Evolutionary conservation across 2,797 vertebrate genomes (phyloP), one percentile per base, ranked within the genome.

Genomic region (Dromococcyx pavoninus): DNA sequence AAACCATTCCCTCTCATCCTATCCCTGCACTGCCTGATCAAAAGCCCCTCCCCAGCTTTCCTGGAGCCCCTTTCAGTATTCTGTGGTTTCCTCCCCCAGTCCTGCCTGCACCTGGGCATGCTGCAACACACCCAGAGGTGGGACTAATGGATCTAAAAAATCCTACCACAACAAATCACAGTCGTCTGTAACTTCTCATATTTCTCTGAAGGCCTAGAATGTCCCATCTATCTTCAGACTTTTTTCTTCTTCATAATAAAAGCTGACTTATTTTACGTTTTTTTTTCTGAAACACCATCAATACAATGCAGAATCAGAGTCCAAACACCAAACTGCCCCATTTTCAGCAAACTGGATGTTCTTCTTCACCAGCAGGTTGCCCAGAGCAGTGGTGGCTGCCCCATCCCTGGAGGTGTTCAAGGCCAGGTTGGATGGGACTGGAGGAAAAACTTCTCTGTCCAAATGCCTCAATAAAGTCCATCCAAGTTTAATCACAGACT

Each of bases 101-200:
- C 33, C 71, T 9, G 3, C 53, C 30, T 2, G 30, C 24, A 2
- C 7, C 0, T 9, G 23, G 18, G 44, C 3, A 1, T 6, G 11
- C 24, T 37, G 35, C 35, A 22, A 16, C 7, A 3, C 35, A 11
- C 54, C 2, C 17, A 7, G 22, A 32, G 41, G 17, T 4, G 12
- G 0, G 23, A 7, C 7, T 2, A 15, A 14, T 1, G 24, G 11
- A 21, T 14, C 70, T 54, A 28, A 56, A 44, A 33, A 24, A 3
- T 2, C 27, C 27, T 5, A 1, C 15, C n/a, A 19, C 28, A 16
- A 35, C 9, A 70, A 44, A 58, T 21, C 22, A 25, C 33, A 13
- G 7, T 13, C 74, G 44, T 9, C 27, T 30, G n/a, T 25, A 62
- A 2, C n/a, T 57, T 22, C 62, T 21, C 15, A 0, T 32, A 9